Evolutionary conservation across 2,888 invertebrate genomes (phyloP).

Genomic region (Eugnorisma glareosa): DNA sequence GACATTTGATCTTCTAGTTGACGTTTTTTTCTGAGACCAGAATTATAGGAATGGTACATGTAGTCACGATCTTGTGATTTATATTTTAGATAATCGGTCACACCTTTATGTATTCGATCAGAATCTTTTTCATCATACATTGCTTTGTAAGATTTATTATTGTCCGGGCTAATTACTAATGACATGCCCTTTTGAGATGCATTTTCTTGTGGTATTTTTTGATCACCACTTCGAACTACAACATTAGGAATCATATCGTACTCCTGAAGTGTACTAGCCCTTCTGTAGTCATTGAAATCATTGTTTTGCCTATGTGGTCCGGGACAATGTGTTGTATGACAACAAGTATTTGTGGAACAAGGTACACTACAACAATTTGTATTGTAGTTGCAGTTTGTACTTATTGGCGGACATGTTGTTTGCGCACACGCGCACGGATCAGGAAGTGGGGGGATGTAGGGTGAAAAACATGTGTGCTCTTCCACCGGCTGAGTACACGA

Average conservation of each 20-base stretch:
- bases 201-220: slow-evolving; percentile 52
- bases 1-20: slow-evolving; percentile 71
- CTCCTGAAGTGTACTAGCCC: slow-evolving; percentile 69
- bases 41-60: slow-evolving; percentile 74
- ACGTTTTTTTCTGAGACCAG: slow-evolving; percentile 78
- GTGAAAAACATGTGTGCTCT: slow-evolving; percentile 37
- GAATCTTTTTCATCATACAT: slow-evolving; percentile 60
- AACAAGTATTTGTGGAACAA: slow-evolving; percentile 35
- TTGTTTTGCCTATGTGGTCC: slow-evolving; percentile 62
- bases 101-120: slow-evolving; percentile 64
- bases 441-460: slow-evolving; percentile 35
- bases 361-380: slow-evolving; percentile 64
- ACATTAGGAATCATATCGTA: slow-evolving; percentile 77
- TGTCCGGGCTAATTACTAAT: slow-evolving; percentile 50
- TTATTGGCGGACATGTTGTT: slow-evolving; percentile 60
- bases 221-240: slow-evolving; percentile 73
- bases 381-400: slow-evolving; percentile 47
- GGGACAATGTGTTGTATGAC: slow-evolving; percentile 57
- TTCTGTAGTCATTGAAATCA: slow-evolving; percentile 64
- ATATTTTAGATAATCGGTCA: slow-evolving; percentile 59
- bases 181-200: slow-evolving; percentile 43
- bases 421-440: slow-evolving; percentile 73
- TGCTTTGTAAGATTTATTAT: slow-evolving; percentile 52
- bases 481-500: slow-evolving; percentile 47
- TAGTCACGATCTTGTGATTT: slow-evolving; percentile 68